Base-by-base conservation (phyloP, 2,113 vertebrate species). In the Psephotus haematonotus region DNA sequence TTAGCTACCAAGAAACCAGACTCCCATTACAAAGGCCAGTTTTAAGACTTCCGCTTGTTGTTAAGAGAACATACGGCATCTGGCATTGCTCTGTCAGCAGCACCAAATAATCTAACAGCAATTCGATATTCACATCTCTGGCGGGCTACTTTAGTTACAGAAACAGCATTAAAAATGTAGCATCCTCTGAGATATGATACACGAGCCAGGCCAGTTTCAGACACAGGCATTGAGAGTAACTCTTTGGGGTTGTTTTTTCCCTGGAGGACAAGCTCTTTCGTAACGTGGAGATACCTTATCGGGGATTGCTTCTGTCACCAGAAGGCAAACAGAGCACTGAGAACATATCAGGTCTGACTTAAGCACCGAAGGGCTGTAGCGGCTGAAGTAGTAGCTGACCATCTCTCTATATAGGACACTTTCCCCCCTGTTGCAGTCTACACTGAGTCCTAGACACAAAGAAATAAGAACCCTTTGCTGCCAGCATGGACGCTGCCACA, bases 141-240 rank as follows among this genome's bases (percentile, higher is more conserved):
- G 68, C 2, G 2, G 39, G n/a, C 74, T 93, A 65, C 77, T 95
- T 95, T 59, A 69, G 90, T 93, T 95, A 95, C 70, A 92, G 83
- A 90, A 71, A 57, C 57, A 82, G 35, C 72, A 93, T 96, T 84
- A 90, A 95, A 88, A 89, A 96, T 59, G 87, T 4, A 95, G 50
- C 64, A 82, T 90, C 88, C 71, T 86, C 50, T 29, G 35, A 75
- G 65, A 79, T 3, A 53, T 2, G 3, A 78, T 7, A 47, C 17
- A 27, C 47, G 39, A 92, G 86, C 55, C 52, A n/a, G 37, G 78
- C 68, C 62, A 83, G 41, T 19, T 57, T 86, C 80, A 85, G 49
- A 28, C 63, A 55, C 74, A 37, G 37, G 63, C 89, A 79, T 25
- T 39, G 39, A 19, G 70, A 63, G 81, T 13, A 46, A 62, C 63